A percentile compares a stretch with the other conserved stretches of the same genome.
These are phyloP conservation scores for Shinisaurus crocodilurus DNA, from an alignment of 2,113 vertebrate species.

Conservation along the genomic window DNA sequence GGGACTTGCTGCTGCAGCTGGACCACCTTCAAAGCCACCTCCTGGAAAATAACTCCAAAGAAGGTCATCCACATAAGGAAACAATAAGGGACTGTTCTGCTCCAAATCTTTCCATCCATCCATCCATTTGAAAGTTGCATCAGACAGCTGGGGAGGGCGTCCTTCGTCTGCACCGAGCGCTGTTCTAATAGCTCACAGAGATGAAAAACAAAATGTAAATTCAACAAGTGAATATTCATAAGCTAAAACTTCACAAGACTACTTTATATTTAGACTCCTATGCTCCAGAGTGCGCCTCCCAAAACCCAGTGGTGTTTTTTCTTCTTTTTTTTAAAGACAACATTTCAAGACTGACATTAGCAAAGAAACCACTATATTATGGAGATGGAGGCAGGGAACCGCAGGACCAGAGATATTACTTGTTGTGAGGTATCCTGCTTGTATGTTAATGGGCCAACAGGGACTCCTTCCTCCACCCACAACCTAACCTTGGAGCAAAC, in stretches of 20 bases:
- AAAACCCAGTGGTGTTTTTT: constrained; percentile 27
- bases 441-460: no score
- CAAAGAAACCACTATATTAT: constrained; percentile 43
- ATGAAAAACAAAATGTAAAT: constrained; percentile 76
- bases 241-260: constrained; percentile 62
- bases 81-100: constrained; percentile 20
- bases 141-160: constrained; percentile 62
- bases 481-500: not conserved
- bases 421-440: not conserved
- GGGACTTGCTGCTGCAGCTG: not conserved
- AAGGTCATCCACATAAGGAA: not conserved
- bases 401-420: not conserved
- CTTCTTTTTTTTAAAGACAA: constrained; percentile 47
- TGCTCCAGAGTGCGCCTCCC: constrained; percentile 48
- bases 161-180: constrained; percentile 31
- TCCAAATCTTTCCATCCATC: constrained; percentile 18
- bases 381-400: constrained; percentile 30
- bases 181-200: constrained; percentile 50
- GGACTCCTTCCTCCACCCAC: no score
- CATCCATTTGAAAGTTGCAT: constrained; percentile 21
- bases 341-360: constrained; percentile 42
- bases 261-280: constrained; percentile 66
- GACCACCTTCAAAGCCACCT: constrained; percentile 27
- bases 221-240: constrained; percentile 75
- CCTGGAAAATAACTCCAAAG: constrained; percentile 8